A percentile compares a stretch with the other conserved stretches of the same genome.
phyloP scores from a whole-genome alignment of 2,113 vertebrate genomes.

The Ceuthmochares aereus region DNA sequence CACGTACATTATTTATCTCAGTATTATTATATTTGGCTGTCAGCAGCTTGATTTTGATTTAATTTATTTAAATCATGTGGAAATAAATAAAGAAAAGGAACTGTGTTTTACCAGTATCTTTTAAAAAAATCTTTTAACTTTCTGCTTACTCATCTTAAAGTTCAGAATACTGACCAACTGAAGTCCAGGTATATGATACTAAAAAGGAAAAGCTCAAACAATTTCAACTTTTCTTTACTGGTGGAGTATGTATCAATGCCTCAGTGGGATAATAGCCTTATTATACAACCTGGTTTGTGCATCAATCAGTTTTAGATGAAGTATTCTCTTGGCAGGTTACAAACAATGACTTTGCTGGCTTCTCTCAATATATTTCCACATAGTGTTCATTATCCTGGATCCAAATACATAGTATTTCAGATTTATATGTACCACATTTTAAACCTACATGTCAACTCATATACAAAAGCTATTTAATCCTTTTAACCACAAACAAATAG shows the following conservation, averaged over 20 bases:
- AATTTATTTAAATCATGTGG: neutral
- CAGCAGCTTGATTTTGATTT: slow-evolving; percentile 44
- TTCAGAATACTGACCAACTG: neutral
- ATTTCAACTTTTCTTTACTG: neutral
- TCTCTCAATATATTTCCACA: neutral
- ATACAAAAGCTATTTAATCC: neutral
- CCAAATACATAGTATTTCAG: neutral
- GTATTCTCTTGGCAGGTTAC: neutral
- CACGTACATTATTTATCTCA: slow-evolving; percentile 42
- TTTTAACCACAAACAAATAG: neutral
- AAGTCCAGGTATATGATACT: neutral
- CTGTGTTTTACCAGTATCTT: neutral
- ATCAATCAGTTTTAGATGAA: neutral
- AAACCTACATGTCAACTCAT: neutral
- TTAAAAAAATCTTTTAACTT: neutral
- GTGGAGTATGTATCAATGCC: neutral
- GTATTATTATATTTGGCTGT: slow-evolving; percentile 31
- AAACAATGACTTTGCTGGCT: neutral
- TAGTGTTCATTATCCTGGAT: neutral
- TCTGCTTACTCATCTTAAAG: neutral
- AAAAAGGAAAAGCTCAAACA: neutral
- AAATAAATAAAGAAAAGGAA: neutral
- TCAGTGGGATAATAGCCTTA: neutral
- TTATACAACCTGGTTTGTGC: neutral
- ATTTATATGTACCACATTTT: neutral